Base-by-base conservation (phyloP, 1,140 invertebrate species). In the Mizuhopecten yessoensis region DNA sequence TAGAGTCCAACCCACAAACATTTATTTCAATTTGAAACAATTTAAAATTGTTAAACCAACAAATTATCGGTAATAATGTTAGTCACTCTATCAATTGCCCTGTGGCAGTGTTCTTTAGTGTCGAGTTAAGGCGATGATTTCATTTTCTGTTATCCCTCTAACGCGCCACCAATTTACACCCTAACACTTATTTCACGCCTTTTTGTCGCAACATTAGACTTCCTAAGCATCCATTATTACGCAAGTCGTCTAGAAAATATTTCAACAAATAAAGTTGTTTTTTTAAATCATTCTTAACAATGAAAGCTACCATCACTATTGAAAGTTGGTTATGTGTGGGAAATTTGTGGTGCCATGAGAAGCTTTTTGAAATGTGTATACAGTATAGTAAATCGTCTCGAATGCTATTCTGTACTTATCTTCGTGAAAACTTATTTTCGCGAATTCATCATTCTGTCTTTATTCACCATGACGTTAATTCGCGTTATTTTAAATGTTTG, bases 11-110 rank as follows among this genome's bases (percentile, higher is more conserved):
- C 57, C 57, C 57, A 75, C 57, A 75, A 75, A 75, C 57, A 75
- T 75, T 75, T 75, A 75, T 75, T 75, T 75, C 57, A 75, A 75
- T 75, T 75, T 75, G 57, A 75, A 75, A 75, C 57, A 75, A 75
- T 75, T 75, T 75, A 75, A 75, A 75, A 75, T 75, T 75, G 57
- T 75, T 75, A 75, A 75, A 75, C 57, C 57, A n/a, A 75, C 57
- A 75, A 75, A 75, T 75, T 75, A 75, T 75, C 15, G n/a, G 9
- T 75, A 75, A 75, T 75, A 29, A 0, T 5, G 57, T 75, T 75
- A 75, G 57, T 75, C 20, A 75, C 23, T 75, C 23, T 75, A 29
- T 75, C 23, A 29, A 75, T 75, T 75, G 57, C 57, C 57, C 11
- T 0, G 57, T 75, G n/a, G 57, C 57, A n/a, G n/a, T 29, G 57